Base-by-base conservation (phyloP, 2,113 vertebrate species). In the Rhombomys opimus region DNA sequence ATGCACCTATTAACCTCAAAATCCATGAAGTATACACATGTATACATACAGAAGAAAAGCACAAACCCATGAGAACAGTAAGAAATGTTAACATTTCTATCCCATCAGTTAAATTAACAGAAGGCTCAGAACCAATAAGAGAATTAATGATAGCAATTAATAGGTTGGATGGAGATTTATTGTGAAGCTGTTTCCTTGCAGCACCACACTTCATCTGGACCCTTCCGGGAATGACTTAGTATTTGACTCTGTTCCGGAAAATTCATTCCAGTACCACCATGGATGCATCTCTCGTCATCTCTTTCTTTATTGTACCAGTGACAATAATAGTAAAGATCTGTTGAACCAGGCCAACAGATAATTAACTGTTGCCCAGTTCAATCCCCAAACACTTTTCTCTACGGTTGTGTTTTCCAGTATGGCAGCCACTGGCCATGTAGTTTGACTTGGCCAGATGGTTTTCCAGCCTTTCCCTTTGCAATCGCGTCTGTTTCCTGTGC, bases 271-370 rank as follows among this genome's bases (percentile, higher is more conserved):
- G 50, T 41, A 85, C 68, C 75, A 32, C 22, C 7, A 3, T 32
- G 67, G 63, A 30, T 22, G 38, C 90, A 63, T 25, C 9, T 46
- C 18, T 68, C 50, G 22, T 54, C 76, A 52, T 67, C 78, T 84
- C 73, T 82, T n/a, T 35, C 41, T 90, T 95, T 87, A 61, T 91
- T 91, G 65, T 35, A 84, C 67, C 82, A 70, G n/a, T 89, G 72
- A 57, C 73, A 89, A 80, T 63, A 91, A 85, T 32, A 84, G 89
- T 23, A 76, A 75, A 81, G 20, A 97, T 63, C 68, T 81, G 76
- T 22, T 70, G 72, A 89, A 35, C 63, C 25, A 75, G 10, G 22
- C 9, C 65, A 86, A 57, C 25, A 52, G 46, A 57, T 77, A 65
- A 93, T 70, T 57, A 65, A 35, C 81, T 54, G 46, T 27, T 78